Percentiles rank a stretch among this genome's conserved stretches.
These are phyloP conservation scores for Eolophus roseicapilla DNA, from an alignment of 2,113 vertebrate species.

Conservation along the genomic window DNA sequence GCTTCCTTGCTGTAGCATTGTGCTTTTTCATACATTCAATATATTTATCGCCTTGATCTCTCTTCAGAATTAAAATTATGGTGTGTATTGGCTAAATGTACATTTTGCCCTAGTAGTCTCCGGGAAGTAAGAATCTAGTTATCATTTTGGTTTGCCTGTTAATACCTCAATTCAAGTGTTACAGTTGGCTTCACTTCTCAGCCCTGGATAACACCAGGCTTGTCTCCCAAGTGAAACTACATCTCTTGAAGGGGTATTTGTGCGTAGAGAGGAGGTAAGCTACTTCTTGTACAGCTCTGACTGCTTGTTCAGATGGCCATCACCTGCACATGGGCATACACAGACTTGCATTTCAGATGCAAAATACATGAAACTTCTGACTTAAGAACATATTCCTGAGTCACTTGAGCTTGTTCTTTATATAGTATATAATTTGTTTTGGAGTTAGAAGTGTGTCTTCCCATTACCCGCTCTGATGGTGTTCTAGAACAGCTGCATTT, in stretches of 20 bases:
- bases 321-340: slow-evolving; percentile 17
- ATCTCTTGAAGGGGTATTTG: not conserved
- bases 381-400: slow-evolving; percentile 51
- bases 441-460: slow-evolving; percentile 71
- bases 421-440: slow-evolving; percentile 83
- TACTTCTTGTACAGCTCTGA: slow-evolving; percentile 8
- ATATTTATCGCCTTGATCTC: not conserved
- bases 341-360: slow-evolving; percentile 41
- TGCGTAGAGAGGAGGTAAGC: not conserved
- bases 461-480: not conserved
- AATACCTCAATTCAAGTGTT: not conserved
- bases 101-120: not conserved
- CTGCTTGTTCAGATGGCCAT: slow-evolving; percentile 28
- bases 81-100: not conserved
- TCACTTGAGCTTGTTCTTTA: slow-evolving; percentile 77
- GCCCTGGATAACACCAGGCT: not conserved
- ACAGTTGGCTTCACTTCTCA: not conserved
- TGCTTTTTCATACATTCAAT: not conserved
- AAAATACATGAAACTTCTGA: slow-evolving; percentile 62
- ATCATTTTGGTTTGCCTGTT: fast-evolving
- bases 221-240: not conserved
- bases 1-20: not conserved
- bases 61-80: not conserved
- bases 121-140: not conserved
- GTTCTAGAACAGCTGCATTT: slow-evolving; percentile 77